phyloP scores from a whole-genome alignment of 2,113 vertebrate genomes.

The Mola mola region DNA sequence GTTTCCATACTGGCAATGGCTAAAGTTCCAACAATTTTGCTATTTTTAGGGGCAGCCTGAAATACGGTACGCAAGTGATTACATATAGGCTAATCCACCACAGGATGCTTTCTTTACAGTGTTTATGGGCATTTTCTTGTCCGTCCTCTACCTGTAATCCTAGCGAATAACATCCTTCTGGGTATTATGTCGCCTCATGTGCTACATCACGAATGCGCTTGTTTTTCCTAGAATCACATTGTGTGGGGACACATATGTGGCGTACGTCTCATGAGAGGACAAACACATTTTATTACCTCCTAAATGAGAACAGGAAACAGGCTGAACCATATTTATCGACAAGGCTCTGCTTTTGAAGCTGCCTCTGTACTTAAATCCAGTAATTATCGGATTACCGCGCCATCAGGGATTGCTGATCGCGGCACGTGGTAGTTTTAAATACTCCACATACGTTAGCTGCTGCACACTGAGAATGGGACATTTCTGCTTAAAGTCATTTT shows the following conservation, averaged over 20 bases:
- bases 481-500: not conserved
- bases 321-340: conserved; percentile 20
- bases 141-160: conserved; percentile 29
- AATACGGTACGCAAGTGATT: too few relatives aligned
- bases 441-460: conserved; percentile 1
- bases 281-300: not conserved
- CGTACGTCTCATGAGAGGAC: conserved; percentile 17
- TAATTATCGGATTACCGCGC: conserved; percentile 56
- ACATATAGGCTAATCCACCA: conserved; percentile 17
- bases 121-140: conserved; percentile 22
- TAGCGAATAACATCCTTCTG: conserved; percentile 4
- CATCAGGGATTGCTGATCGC: conserved; percentile 45
- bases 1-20: too few relatives aligned
- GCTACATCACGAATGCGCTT: conserved; percentile 6
- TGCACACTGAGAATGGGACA: not conserved
- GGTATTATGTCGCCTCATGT: conserved; percentile 13
- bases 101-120: conserved; percentile 15
- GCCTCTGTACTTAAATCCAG: conserved; percentile 38
- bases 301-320: conserved; percentile 19
- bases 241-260: conserved; percentile 25
- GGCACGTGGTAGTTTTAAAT: not conserved
- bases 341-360: conserved; percentile 26
- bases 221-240: conserved; percentile 14
- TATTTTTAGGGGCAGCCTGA: too few relatives aligned
- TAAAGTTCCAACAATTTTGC: too few relatives aligned